phyloP scores from a whole-genome alignment of 1,140 invertebrate species.

The Diorhabda carinulata region DNA sequence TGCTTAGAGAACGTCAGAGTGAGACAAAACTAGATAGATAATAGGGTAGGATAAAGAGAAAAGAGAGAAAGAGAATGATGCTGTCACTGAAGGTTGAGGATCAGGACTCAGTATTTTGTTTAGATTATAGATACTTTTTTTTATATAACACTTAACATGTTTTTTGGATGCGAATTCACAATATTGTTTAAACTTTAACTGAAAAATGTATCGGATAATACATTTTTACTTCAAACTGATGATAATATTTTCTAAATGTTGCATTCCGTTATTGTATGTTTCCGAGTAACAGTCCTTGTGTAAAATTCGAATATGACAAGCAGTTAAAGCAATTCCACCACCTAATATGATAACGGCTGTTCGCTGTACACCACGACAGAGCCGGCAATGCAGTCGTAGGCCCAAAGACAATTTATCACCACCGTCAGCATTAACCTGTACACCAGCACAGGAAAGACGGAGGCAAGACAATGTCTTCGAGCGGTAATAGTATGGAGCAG shows the following conservation, averaged over 20 bases:
- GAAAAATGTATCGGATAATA: too few species aligned
- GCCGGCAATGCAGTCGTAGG: constrained; percentile 21
- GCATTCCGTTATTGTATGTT: too few species aligned
- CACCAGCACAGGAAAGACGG: constrained; percentile 32
- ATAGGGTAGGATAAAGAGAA: not conserved
- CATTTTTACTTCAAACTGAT: too few species aligned
- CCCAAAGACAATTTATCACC: constrained; percentile 47
- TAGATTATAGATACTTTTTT: too few species aligned
- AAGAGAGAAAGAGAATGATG: not conserved
- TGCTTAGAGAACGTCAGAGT: constrained; percentile 27
- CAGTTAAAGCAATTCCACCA: constrained; percentile 13
- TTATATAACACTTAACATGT: not conserved
- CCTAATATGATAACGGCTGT: constrained; percentile 30
- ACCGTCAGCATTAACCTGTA: constrained; percentile 46
- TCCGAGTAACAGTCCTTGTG: too few species aligned
- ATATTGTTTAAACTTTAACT: too few species aligned
- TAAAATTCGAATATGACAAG: too few species aligned
- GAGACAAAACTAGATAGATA: constrained; percentile 1
- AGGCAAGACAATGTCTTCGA: constrained; percentile 45
- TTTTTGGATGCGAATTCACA: too few species aligned
- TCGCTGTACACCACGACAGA: constrained; percentile 33
- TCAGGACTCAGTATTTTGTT: not conserved
- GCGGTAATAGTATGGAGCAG: constrained; percentile 44
- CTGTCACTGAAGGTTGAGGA: not conserved
- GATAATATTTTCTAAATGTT: too few species aligned